These are phyloP conservation scores for Chouioia cunea DNA, from an alignment of 2,888 invertebrate genomes.

Conservation along the genomic window DNA sequence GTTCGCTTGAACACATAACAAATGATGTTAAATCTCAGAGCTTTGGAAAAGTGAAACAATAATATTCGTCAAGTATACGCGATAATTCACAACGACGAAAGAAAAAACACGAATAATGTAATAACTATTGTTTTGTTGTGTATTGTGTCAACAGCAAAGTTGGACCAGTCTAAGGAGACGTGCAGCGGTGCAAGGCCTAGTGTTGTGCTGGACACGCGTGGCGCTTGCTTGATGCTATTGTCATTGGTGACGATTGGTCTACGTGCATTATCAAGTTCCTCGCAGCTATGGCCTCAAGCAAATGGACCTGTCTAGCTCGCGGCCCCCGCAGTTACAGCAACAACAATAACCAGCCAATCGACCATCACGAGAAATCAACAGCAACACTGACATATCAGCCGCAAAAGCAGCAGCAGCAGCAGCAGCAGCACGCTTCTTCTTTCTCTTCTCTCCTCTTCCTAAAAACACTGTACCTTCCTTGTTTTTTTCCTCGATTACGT, in stretches of 20 bases:
- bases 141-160: constrained; percentile 60
- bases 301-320: constrained; percentile 59
- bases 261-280: constrained; percentile 33
- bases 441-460: too few species aligned
- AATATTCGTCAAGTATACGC: too few species aligned
- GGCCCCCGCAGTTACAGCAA: constrained; percentile 30
- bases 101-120: neutral
- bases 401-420: constrained; percentile 8
- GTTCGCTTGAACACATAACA: too few species aligned
- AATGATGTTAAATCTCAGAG: too few species aligned
- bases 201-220: constrained; percentile 46
- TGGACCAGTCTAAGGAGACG: constrained; percentile 62
- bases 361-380: constrained; percentile 13
- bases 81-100: neutral
- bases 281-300: constrained; percentile 40
- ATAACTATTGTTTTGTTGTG: neutral
- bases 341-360: constrained; percentile 11
- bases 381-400: constrained; percentile 30
- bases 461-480: too few species aligned
- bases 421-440: constrained; percentile 1
- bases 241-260: constrained; percentile 43
- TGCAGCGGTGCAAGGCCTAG: constrained; percentile 59
- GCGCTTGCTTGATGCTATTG: constrained; percentile 54
- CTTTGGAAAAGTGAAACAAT: too few species aligned
- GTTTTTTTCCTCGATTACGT: neutral